Evolutionary conservation across 2,797 vertebrate species (phyloP).

Genomic region (Echeneis naucrates): DNA sequence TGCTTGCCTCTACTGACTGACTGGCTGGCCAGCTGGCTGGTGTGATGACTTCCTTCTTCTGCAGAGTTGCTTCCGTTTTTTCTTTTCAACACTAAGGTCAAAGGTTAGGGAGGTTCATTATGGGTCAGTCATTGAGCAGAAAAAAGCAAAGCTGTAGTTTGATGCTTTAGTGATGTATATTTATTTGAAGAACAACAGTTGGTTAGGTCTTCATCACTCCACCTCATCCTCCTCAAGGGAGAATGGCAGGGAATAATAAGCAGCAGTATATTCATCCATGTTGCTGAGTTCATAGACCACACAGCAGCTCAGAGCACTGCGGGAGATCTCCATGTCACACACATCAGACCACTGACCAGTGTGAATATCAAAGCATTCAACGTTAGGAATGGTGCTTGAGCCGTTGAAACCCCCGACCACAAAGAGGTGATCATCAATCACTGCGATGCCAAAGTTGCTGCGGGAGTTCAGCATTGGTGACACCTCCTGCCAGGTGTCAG

Average conservation of each 20-base stretch:
- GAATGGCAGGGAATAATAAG: neutral
- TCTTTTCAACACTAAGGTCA: neutral
- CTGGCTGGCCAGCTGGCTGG: too few species aligned
- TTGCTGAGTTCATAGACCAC: constrained; percentile 57
- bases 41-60: neutral
- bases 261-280: neutral
- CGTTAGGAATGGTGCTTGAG: constrained; percentile 75
- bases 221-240: neutral
- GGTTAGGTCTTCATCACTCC: neutral
- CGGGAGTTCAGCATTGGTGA: constrained; percentile 84
- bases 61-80: neutral
- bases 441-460: constrained; percentile 90
- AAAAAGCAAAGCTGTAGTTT: neutral
- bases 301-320: constrained; percentile 88
- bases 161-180: neutral
- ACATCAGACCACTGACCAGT: constrained; percentile 79
- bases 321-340: constrained; percentile 79
- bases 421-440: constrained; percentile 72
- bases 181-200: neutral
- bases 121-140: neutral
- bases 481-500: constrained; percentile 78
- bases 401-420: constrained; percentile 70
- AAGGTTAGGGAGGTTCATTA: neutral
- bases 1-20: too few species aligned
- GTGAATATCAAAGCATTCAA: constrained; percentile 82